A percentile compares a stretch with the other conserved stretches of the same genome.
These are phyloP conservation scores for Hormiphora californensis DNA, from an alignment of 37 sponge, comb jelly and placozoan genomes.

Conservation along the genomic window DNA sequence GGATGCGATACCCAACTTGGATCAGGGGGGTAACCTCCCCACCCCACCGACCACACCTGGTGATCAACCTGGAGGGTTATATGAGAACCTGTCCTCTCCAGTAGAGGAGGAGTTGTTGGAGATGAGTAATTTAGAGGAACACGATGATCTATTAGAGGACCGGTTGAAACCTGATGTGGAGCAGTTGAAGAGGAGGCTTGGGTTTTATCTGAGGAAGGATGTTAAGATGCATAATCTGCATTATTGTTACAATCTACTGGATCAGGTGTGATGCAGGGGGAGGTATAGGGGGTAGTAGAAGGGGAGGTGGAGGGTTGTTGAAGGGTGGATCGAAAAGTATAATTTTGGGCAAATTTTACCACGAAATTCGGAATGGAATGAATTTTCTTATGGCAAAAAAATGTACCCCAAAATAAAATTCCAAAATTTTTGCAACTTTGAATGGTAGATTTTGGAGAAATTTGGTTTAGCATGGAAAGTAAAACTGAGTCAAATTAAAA, in stretches of 20 bases:
- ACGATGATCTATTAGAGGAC: slow-evolving; percentile 20
- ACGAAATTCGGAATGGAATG: too few species aligned
- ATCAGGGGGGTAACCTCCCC: not conserved
- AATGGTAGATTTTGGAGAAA: too few species aligned
- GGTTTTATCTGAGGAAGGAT: slow-evolving; percentile 46
- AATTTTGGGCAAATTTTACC: too few species aligned
- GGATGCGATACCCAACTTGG: not conserved
- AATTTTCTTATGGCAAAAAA: too few species aligned
- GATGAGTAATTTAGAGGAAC: slow-evolving; percentile 21
- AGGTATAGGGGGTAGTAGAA: too few species aligned
- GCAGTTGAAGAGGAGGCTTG: not conserved
- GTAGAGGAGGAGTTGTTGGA: not conserved
- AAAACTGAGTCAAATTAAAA: too few species aligned
- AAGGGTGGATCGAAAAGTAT: too few species aligned
- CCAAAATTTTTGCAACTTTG: too few species aligned
- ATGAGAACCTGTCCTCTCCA: not conserved
- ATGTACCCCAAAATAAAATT: too few species aligned
- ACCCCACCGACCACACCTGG: slow-evolving; percentile 25
- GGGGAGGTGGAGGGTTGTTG: too few species aligned
- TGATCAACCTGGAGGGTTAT: not conserved
- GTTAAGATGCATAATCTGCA: not conserved
- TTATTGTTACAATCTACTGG: slow-evolving; percentile 28
- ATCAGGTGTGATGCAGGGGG: too few species aligned
- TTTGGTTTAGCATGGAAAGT: too few species aligned
- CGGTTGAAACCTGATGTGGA: slow-evolving; percentile 19